These are phyloP conservation scores for Calonectris borealis DNA, from an alignment of 2,113 vertebrate species.

Conservation along the genomic window DNA sequence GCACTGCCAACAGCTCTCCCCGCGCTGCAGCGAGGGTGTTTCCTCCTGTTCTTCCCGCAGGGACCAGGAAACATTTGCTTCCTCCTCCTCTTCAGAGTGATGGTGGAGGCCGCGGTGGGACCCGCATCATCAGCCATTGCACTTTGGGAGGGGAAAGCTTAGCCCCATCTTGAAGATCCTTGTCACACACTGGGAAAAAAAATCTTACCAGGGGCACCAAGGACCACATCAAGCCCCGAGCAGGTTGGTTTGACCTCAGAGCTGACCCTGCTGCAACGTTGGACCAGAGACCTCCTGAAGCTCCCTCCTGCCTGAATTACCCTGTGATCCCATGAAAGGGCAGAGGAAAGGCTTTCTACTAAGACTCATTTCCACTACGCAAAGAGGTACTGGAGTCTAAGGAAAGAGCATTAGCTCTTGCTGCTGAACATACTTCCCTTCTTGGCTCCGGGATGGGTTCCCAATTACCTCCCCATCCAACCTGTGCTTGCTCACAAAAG, in stretches of 20 bases:
- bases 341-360: background rate
- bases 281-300: background rate
- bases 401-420: background rate
- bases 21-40: fast-evolving
- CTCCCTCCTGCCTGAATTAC: background rate
- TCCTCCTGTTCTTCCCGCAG: background rate
- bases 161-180: background rate
- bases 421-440: background rate
- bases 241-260: background rate
- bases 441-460: background rate
- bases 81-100: background rate
- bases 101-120: background rate
- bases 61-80: background rate
- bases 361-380: background rate
- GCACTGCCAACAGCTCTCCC: background rate
- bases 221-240: background rate
- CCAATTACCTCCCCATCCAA: background rate
- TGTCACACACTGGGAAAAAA: background rate
- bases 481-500: background rate
- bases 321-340: background rate
- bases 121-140: background rate
- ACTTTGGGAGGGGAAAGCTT: background rate
- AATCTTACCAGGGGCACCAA: background rate
- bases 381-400: background rate
- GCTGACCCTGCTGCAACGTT: fast-evolving